These are phyloP conservation scores for Crotalus viridis DNA, from an alignment of 2,113 vertebrate genomes.

Conservation along the genomic window DNA sequence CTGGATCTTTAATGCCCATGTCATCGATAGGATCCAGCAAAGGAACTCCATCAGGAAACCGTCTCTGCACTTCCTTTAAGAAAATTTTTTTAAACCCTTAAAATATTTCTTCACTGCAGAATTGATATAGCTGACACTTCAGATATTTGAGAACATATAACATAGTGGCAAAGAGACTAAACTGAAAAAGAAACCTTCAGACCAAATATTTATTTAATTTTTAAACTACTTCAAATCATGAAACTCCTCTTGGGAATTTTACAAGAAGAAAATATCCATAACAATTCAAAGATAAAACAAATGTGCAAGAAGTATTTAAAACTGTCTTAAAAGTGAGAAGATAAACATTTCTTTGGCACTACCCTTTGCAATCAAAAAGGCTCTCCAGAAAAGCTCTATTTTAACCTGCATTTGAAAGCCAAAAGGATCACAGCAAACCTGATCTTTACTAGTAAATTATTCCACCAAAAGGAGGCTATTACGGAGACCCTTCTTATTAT, in stretches of 20 bases:
- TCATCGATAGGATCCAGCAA: conserved; percentile 93
- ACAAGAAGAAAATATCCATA: neutral
- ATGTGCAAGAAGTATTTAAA: neutral
- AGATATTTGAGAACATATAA: neutral
- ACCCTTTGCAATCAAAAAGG: neutral
- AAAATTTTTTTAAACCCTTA: neutral
- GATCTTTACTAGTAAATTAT: neutral
- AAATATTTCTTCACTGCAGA: neutral
- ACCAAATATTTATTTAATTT: neutral
- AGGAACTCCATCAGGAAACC: conserved; percentile 92
- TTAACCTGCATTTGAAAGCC: neutral
- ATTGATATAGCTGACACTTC: neutral
- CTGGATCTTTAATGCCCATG: conserved; percentile 96
- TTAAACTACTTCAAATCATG: neutral
- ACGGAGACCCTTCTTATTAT: neutral
- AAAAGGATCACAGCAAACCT: neutral
- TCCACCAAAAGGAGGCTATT: neutral
- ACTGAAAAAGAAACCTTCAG: neutral
- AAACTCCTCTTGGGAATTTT: neutral
- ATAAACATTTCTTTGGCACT: neutral
- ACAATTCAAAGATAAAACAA: neutral
- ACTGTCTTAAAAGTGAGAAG: neutral
- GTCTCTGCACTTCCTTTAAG: conserved; percentile 91
- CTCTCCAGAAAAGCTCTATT: neutral
- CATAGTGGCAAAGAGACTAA: neutral